Conservation (phyloP, 2,888 invertebrate species). For the Cylloceria caligata region DNA sequence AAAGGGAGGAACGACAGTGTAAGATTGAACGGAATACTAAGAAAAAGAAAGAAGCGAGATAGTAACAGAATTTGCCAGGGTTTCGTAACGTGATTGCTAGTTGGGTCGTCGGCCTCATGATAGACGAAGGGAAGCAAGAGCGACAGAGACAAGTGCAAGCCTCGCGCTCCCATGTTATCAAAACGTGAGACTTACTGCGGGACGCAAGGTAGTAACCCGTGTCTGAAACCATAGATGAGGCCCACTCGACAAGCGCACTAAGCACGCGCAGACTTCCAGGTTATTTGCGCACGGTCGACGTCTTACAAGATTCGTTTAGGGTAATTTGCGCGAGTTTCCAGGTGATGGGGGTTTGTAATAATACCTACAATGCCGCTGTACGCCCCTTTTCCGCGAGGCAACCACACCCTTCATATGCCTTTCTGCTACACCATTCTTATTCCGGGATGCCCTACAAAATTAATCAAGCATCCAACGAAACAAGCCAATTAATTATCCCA, state of each 20-base stretch:
- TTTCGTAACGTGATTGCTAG: conserved; percentile 59
- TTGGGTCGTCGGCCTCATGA: conserved; percentile 74
- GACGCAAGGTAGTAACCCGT: conserved; percentile 44
- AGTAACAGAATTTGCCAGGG: conserved; percentile 47
- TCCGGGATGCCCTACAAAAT: conserved; percentile 61
- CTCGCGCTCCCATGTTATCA: conserved; percentile 36
- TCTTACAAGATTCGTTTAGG: conserved; percentile 78
- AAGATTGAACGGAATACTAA: conserved; percentile 29
- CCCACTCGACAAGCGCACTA: conserved; percentile 69
- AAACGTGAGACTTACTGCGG: conserved; percentile 42
- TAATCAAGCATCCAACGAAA: conserved; percentile 67
- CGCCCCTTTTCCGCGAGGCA: not conserved
- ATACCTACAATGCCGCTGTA: not conserved
- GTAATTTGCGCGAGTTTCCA: conserved; percentile 70
- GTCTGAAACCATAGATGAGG: conserved; percentile 64
- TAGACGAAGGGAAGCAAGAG: conserved; percentile 9
- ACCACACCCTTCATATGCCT: not conserved
- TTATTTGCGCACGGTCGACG: conserved; percentile 68
- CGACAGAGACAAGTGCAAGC: conserved; percentile 39
- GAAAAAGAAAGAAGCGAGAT: conserved; percentile 11
- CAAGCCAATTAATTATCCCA: conserved; percentile 48
- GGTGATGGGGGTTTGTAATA: conserved; percentile 21
- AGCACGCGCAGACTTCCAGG: conserved; percentile 71
- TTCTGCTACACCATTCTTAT: not conserved
- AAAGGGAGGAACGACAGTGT: conserved; percentile 13